Evolutionary conservation across 1,140 invertebrate genomes (phyloP), one percentile per base, ranked within the genome.

Genomic region (Laupala kohalensis): DNA sequence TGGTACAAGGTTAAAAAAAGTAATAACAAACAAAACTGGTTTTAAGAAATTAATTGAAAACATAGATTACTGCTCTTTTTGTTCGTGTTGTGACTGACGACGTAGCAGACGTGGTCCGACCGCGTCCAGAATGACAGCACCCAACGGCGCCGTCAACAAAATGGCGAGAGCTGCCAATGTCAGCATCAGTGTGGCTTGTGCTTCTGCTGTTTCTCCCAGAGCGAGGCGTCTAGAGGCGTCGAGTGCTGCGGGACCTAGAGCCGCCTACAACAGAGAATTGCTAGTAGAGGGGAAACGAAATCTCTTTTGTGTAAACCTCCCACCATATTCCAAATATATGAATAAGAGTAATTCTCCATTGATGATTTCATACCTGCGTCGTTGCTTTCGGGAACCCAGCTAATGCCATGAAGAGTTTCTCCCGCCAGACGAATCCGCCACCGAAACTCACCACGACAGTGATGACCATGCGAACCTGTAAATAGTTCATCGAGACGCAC

Each of bases 311-410:
- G n/a, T n/a, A n/a, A n/a, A n/a, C n/a, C n/a, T n/a, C n/a, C n/a
- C n/a, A n/a, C n/a, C n/a, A n/a, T n/a, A n/a, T n/a, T n/a, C n/a
- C n/a, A n/a, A n/a, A n/a, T n/a, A n/a, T n/a, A n/a, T n/a, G n/a
- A n/a, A n/a, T n/a, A n/a, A n/a, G n/a, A n/a, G n/a, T n/a, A n/a
- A n/a, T n/a, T n/a, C n/a, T n/a, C n/a, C n/a, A n/a, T n/a, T n/a
- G n/a, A n/a, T n/a, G n/a, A n/a, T n/a, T n/a, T n/a, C 66, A 25
- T 81, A 87, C 86, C 81, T 88, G 88, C 64, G 89, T 88, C 72
- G 88, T 89, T 74, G 88, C 90, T 80, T 92, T 92, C 25, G 90
- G 90, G 72, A 91, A 81, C 88, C 89, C 90, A 67, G 89, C 87
- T 74, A 91, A 77, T 67, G 87, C 84, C 71, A 91, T 84, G 80